A percentile compares a stretch with the other conserved stretches of the same genome.
phyloP scores from a whole-genome alignment of 2,113 vertebrate species.

The Aramus guarauna region DNA sequence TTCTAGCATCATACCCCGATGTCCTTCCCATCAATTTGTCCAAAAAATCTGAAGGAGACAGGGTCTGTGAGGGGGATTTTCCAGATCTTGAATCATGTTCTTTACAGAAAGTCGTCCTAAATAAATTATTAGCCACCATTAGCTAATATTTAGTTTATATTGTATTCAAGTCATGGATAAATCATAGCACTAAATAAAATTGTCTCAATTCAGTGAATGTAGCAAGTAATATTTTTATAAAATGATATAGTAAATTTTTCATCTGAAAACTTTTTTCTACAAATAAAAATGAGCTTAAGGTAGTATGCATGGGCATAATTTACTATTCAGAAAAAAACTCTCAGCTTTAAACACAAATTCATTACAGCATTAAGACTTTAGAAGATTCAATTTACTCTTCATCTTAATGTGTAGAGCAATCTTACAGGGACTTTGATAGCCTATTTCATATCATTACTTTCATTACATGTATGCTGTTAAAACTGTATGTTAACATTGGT shows the following conservation, averaged over 20 bases:
- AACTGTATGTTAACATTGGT: neutral
- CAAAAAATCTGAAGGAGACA: constrained; percentile 98
- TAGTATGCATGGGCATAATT: neutral
- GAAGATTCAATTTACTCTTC: neutral
- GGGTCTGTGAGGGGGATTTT: constrained; percentile 84
- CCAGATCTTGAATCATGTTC: constrained; percentile 92
- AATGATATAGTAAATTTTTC: neutral
- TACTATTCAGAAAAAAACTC: neutral
- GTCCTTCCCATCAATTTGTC: constrained; percentile 98
- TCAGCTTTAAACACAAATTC: neutral
- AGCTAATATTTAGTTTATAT: constrained; percentile 43
- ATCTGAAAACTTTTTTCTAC: neutral
- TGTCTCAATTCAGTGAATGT: neutral
- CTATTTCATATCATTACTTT: neutral
- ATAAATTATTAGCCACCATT: constrained; percentile 71
- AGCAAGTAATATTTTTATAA: neutral
- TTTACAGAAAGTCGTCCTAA: constrained; percentile 89
- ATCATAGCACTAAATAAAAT: neutral
- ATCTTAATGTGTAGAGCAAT: neutral
- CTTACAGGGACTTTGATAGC: neutral
- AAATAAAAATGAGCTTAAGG: neutral
- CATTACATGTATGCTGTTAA: neutral
- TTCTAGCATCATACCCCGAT: constrained; percentile 96
- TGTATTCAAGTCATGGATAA: neutral
- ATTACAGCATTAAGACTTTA: neutral